Conservation (phyloP, 2,797 vertebrate genomes). For the Tragopan temminckii region DNA sequence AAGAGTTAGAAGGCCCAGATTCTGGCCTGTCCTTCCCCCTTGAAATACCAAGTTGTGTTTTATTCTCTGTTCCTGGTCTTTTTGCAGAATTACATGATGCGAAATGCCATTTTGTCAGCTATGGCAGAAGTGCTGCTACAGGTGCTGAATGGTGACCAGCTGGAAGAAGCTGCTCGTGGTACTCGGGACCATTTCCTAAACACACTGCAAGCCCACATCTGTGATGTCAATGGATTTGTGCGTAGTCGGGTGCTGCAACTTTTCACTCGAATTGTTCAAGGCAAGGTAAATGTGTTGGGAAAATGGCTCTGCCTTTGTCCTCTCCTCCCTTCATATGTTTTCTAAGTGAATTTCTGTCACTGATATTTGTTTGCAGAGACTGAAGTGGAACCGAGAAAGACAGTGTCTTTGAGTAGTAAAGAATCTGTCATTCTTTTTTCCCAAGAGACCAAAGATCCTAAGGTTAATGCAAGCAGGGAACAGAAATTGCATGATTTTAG, state of each 20-base stretch:
- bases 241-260: conserved; percentile 92
- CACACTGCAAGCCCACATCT: conserved; percentile 91
- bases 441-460: not conserved
- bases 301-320: rapidly evolving
- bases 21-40: not conserved
- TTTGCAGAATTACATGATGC: conserved; percentile 89
- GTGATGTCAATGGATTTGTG: conserved; percentile 90
- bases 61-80: not conserved
- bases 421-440: not conserved
- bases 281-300: conserved; percentile 83
- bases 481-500: not conserved
- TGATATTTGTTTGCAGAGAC: not conserved
- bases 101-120: conserved; percentile 91
- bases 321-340: not conserved
- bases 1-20: not conserved
- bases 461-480: not conserved
- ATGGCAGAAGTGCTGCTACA: conserved; percentile 90
- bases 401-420: not conserved
- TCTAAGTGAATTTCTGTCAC: not conserved
- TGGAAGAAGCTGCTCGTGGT: conserved; percentile 87
- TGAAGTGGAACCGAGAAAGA: not conserved
- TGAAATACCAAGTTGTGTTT: not conserved
- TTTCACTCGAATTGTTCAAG: conserved; percentile 90
- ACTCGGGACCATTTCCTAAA: conserved; percentile 92
- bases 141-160: conserved; percentile 89